Evolutionary conservation across 1,140 invertebrate genomes (phyloP), one percentile per base, ranked within the genome.

Genomic region (Caerostris darwini): DNA sequence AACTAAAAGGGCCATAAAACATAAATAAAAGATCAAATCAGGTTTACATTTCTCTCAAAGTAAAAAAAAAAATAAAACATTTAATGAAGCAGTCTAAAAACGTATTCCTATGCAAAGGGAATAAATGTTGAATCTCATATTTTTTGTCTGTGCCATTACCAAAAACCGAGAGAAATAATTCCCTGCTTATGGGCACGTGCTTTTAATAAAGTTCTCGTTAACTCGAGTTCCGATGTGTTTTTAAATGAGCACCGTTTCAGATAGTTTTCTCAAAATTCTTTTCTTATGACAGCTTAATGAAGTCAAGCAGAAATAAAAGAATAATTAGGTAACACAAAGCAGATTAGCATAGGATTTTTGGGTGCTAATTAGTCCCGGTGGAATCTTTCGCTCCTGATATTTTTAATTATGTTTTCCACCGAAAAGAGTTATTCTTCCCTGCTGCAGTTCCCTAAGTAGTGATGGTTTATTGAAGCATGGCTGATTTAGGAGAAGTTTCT

Each of bases 221-320:
- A 54, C 71, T 34, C 50, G 5, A 12, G 50, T 54, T 81, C 14
- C 34, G 6, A 12, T 12, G 50, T 8, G 17, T 81, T 34, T 34
- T 50, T 81, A 54, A 50, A 81, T 14, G 61, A 64, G 64, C n/a
- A 3, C 7, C n/a, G 64, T 67, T 67, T 14, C n/a, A 12, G 64
- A 5, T n/a, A 34, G 34, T 34, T 34, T n/a, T 34, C 34, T 10
- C 5, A 64, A 64, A 17, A 17, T 0, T 12, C 61, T 64, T 2
- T 8, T 14, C 61, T 64, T 17, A 10, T 64, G 12, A 10, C 61
- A 64, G 17, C 19, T 81, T 81, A 81, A 81, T 81, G 12, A 81
- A 81, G 71, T 81, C 14, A 81, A 7, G 19, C 7, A 19, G 71
- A 81, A 81, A 81, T 81, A 81, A 81, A 81, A 7, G 19, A 81